phyloP scores from a whole-genome alignment of 2,113 vertebrate genomes.

The Andinoacara biseriatus region DNA sequence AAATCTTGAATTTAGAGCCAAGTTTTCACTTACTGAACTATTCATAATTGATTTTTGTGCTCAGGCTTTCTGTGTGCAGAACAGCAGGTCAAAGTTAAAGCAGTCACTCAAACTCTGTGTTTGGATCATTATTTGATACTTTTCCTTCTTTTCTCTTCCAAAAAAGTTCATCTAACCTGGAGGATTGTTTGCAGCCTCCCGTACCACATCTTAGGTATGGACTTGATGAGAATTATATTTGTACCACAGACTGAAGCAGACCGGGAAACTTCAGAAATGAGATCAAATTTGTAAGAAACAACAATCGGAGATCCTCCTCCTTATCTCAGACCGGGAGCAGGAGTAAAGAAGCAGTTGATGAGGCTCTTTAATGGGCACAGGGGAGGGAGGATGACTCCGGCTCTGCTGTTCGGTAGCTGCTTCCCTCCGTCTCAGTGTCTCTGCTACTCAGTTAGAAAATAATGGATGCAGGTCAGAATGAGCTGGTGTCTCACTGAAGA shows the following conservation, averaged over 20 bases:
- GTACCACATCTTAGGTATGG: accelerated
- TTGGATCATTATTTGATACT: accelerated
- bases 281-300: background rate
- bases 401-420: background rate
- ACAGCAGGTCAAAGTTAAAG: background rate
- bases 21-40: background rate
- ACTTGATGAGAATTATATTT: background rate
- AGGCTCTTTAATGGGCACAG: background rate
- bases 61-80: background rate
- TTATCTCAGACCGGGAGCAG: background rate
- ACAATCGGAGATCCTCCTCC: background rate
- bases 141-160: background rate
- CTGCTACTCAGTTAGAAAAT: background rate
- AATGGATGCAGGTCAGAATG: background rate
- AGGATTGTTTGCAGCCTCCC: background rate
- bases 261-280: accelerated
- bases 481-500: background rate
- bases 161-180: accelerated
- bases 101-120: background rate
- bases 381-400: background rate
- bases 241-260: background rate
- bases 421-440: background rate
- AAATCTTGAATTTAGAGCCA: background rate
- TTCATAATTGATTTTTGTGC: accelerated
- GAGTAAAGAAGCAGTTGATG: background rate